Evolutionary conservation across 2,797 vertebrate species (phyloP).

Genomic region (Thaleichthys pacificus): DNA sequence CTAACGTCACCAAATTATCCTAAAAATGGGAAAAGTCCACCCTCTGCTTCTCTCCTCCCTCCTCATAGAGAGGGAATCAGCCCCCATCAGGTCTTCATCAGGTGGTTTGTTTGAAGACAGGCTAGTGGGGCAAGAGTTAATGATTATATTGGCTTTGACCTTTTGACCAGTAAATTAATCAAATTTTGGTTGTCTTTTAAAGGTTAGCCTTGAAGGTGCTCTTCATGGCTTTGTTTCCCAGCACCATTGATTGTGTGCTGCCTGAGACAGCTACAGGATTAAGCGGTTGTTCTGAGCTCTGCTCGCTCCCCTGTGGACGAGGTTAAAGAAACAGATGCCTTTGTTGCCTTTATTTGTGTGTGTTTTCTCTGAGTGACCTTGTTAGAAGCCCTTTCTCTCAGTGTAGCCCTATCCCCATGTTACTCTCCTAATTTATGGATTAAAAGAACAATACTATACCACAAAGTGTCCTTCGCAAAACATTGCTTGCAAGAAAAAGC

Average conservation of each 20-base stretch:
- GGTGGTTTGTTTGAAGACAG: slow-evolving; percentile 61
- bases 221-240: slow-evolving; percentile 68
- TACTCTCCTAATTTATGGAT: slow-evolving; percentile 47
- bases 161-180: slow-evolving; percentile 78
- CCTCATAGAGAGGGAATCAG: slow-evolving; percentile 45
- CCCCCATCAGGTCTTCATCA: slow-evolving; percentile 54
- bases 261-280: slow-evolving; percentile 62
- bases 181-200: slow-evolving; percentile 75
- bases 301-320: slow-evolving; percentile 60
- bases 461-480: slow-evolving; percentile 52
- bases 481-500: slow-evolving; percentile 56
- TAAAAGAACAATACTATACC: slow-evolving; percentile 34
- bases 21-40: slow-evolving; percentile 72
- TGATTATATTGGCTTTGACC: slow-evolving; percentile 70
- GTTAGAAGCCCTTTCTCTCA: slow-evolving; percentile 48
- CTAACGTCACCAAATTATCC: slow-evolving; percentile 74
- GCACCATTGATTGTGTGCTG: slow-evolving; percentile 67
- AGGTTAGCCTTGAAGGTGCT: slow-evolving; percentile 69
- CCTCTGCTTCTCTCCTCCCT: slow-evolving; percentile 6
- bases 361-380: slow-evolving; percentile 57
- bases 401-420: slow-evolving; percentile 43
- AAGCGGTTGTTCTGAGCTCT: slow-evolving; percentile 62
- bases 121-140: slow-evolving; percentile 63
- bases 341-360: slow-evolving; percentile 65
- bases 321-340: slow-evolving; percentile 57